phyloP scores from a whole-genome alignment of 2,797 vertebrate species.

The Melanotaenia pygmaea region DNA sequence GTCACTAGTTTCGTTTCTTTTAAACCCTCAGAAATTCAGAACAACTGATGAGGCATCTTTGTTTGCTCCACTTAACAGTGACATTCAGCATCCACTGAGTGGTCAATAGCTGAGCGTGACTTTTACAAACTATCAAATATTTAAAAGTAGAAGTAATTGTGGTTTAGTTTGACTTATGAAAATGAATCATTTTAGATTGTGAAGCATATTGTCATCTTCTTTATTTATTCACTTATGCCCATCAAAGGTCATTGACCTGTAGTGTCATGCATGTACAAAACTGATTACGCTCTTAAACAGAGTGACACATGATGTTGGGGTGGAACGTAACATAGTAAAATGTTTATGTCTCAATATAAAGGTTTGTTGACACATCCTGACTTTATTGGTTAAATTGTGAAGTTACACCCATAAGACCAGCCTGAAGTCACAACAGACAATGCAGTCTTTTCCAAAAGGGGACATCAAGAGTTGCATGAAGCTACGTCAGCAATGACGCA shows the following conservation, averaged over 20 bases:
- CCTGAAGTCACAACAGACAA: conserved; percentile 1
- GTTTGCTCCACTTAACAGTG: neutral
- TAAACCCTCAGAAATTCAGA: no score
- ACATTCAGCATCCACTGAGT: neutral
- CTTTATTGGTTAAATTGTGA: neutral
- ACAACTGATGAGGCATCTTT: conserved; percentile 19
- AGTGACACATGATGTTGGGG: neutral
- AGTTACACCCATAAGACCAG: conserved; percentile 1
- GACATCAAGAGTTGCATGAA: neutral
- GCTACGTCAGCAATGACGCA: neutral
- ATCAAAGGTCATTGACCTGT: neutral
- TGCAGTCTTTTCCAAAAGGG: neutral
- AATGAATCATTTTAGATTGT: neutral
- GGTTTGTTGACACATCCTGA: neutral
- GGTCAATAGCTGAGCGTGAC: neutral
- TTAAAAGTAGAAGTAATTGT: no score
- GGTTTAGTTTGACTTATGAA: no score
- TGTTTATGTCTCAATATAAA: neutral
- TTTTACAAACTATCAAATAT: no score
- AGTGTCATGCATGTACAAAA: neutral
- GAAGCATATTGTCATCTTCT: neutral
- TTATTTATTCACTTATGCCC: neutral
- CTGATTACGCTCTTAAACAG: neutral
- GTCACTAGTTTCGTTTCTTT: neutral
- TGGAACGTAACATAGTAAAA: neutral